These are phyloP conservation scores for Popillia japonica DNA, from an alignment of 1,140 invertebrate species.

Conservation along the genomic window DNA sequence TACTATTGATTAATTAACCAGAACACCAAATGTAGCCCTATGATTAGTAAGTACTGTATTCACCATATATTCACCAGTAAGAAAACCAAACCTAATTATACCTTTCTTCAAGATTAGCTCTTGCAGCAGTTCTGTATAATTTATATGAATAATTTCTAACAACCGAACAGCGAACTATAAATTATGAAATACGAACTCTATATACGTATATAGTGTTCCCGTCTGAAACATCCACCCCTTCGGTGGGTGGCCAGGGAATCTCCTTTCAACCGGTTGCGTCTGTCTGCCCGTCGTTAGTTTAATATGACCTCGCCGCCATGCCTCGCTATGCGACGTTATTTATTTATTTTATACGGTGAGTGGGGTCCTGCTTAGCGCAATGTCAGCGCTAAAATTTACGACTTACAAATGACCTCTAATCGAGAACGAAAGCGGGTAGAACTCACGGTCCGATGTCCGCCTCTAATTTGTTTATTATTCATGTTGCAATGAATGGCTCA, in stretches of 20 bases:
- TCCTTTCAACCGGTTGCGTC: too few relatives aligned
- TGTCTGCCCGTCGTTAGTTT: not conserved
- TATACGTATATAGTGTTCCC: too few relatives aligned
- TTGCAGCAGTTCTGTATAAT: not conserved
- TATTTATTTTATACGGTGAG: not conserved
- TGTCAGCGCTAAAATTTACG: constrained; percentile 9
- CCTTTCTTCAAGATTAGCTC: too few relatives aligned
- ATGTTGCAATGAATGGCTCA: not conserved
- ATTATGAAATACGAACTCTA: not conserved
- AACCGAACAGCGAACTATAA: not conserved
- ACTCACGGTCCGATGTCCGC: not conserved
- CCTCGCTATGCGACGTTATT: not conserved
- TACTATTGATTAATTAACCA: too few relatives aligned
- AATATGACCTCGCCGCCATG: not conserved
- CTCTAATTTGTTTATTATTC: not conserved
- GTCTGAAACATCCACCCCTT: too few relatives aligned
- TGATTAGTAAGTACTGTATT: too few relatives aligned
- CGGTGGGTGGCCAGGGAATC: too few relatives aligned
- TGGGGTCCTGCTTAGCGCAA: not conserved
- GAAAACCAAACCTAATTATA: too few relatives aligned
- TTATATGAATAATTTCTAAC: not conserved
- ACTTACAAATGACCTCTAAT: not conserved
- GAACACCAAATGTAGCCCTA: too few relatives aligned
- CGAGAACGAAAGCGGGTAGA: not conserved
- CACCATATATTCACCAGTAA: too few relatives aligned